Evolutionary conservation across 2,888 invertebrate genomes (phyloP).

Genomic region (Mimumesa dahlbomi): DNA sequence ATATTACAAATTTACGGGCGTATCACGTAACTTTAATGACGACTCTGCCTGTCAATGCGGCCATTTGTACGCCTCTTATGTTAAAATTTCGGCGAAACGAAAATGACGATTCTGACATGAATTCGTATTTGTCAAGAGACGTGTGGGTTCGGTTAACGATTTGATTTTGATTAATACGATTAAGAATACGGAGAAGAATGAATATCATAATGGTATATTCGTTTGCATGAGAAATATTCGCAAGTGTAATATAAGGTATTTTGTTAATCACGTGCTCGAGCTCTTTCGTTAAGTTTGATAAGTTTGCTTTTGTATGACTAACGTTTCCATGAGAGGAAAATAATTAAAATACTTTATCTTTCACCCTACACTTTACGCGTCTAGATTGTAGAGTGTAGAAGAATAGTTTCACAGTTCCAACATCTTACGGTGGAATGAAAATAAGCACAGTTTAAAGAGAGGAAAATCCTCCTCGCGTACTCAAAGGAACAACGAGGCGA

Average conservation of each 20-base stretch:
- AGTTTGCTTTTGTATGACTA: neutral
- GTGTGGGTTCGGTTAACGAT: no score
- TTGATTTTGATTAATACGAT: no score
- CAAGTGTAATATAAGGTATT: no score
- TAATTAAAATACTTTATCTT: neutral
- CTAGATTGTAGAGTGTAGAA: no score
- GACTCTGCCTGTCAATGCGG: conserved; percentile 6
- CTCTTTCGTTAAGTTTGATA: neutral
- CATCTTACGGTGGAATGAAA: neutral
- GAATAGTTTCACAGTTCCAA: neutral
- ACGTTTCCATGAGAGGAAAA: neutral
- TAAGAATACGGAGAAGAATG: neutral
- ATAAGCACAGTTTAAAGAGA: neutral
- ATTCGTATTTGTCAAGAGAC: no score
- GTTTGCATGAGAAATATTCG: no score
- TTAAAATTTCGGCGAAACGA: neutral
- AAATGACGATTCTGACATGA: neutral
- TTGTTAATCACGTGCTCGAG: conserved; percentile 3
- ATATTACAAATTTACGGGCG: conserved; percentile 45
- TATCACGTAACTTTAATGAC: conserved; percentile 44
- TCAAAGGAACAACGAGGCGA: neutral
- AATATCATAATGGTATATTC: neutral
- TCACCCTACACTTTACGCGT: neutral
- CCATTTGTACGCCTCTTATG: conserved; percentile 3
- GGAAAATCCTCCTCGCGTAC: neutral